Evolutionary conservation across 2,888 invertebrate species (phyloP), one percentile per base, ranked within the genome.

Genomic region (Nemoura dubitans): DNA sequence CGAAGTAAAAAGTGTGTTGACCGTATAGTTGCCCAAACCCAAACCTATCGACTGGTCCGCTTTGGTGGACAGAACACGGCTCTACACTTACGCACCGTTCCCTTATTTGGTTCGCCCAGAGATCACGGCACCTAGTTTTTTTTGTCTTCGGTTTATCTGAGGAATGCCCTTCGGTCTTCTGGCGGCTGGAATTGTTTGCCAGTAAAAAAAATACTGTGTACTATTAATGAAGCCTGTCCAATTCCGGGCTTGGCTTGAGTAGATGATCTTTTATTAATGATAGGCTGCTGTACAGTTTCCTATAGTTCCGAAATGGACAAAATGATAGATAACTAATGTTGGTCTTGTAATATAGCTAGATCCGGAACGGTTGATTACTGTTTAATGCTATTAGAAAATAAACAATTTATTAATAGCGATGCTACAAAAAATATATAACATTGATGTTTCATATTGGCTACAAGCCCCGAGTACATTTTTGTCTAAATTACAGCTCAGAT

Each of bases 101-200:
- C 59, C 59, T 59, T 59, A 59, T 59, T 59, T 59, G 59, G 59
- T 59, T 10, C 59, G 59, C 21, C 59, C 59, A 21, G 14, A 59
- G 59, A 59, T 59, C 59, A 59, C 59, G 59, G 59, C 59, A 59
- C 59, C 59, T 36, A 6, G 21, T 21, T 21, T 59, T 59, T 85
- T n/a, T 28, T 76, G 59, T 77, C 28, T 76, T 1, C 85, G 36
- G 3, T 28, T 30, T 29, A 81, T 30, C 81, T 21, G 30, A n/a
- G 81, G 30, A 81, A 81, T 81, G 81, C 81, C 81, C 81, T 81
- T 30, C 81, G 81, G 81, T 29, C 28, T 78, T 26, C 3, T 21
- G 25, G 59, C 21, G 59, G 59, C 21, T 21, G 21, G 59, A 7
- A 59, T 59, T 59, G 59, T 59, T 59, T 59, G 59, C 59, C 21